Base-by-base conservation (phyloP, 2,888 invertebrate species). In the Platycheirus rosarum region DNA sequence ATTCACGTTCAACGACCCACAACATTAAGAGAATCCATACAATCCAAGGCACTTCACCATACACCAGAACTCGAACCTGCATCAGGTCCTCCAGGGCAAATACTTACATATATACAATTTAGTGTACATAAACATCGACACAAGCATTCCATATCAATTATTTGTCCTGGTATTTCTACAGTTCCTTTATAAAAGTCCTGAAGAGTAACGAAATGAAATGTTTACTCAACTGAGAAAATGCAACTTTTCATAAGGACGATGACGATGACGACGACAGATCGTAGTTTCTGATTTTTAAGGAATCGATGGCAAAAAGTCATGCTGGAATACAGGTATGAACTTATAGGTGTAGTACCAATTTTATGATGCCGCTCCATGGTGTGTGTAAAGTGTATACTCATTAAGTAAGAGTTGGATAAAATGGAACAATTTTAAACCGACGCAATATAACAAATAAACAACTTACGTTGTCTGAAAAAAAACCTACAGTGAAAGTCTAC, bases 151-250 rank as follows among this genome's bases (percentile, higher is more conserved):
- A n/a, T n/a, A n/a, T n/a, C 26, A 49, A 49, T 26, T 57, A 57
- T 69, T 69, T 18, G 46, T 16, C 16, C 26, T 48, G 37, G 26
- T 23, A 26, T n/a, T 32, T 6, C 35, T 35, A 9, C 13, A 49
- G 26, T 26, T 49, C 26, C 29, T 49, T 14, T n/a, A 18, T 29
- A 48, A 69, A 18, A 37, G 46, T 40, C 37, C 69, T 37, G 37
- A 23, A 57, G 48, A 23, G 32, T 48, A 57, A 57, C 48, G 48
- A 46, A 49, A 37, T 37, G 35, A 26, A 48, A 57, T 69, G 48
- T 46, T 48, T 69, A 69, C 46, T 57, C 55, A 48, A 69, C 69
- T 26, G 69, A 26, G 23, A 46, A 68, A 55, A 29, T 49, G 49
- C 49, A 49, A 49, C 14, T 14, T 68, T 55, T 53, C 32, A 14